Conservation (phyloP, 2,113 vertebrate species). For the Rhombomys opimus region DNA sequence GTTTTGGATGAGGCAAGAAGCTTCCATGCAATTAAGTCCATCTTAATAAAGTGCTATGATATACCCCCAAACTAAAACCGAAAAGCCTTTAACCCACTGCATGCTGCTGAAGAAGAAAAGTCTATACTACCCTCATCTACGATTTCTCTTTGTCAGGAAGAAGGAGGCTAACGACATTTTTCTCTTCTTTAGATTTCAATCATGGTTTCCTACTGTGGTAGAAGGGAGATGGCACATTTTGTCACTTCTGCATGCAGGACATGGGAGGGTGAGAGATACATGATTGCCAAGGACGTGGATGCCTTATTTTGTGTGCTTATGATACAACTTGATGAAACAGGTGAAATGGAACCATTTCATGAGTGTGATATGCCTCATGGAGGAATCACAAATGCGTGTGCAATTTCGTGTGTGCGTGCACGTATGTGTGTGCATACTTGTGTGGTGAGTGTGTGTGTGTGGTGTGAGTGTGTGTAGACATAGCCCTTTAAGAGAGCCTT, state of each 20-base stretch:
- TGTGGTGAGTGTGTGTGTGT: background rate
- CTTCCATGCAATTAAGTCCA: constrained; percentile 40
- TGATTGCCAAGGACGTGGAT: background rate
- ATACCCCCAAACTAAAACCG: background rate
- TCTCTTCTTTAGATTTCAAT: background rate
- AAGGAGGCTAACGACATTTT: background rate
- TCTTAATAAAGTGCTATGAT: constrained; percentile 67
- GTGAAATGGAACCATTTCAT: background rate
- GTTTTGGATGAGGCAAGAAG: constrained; percentile 51
- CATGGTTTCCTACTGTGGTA: background rate
- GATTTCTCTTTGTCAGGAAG: background rate
- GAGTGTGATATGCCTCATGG: background rate
- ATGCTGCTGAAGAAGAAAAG: background rate
- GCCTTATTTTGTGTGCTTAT: background rate
- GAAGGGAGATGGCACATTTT: background rate
- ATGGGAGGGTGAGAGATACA: background rate
- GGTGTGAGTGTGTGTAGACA: too few relatives aligned
- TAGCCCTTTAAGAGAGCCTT: background rate
- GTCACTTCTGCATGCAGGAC: background rate
- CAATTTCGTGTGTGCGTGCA: background rate
- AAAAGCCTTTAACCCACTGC: background rate
- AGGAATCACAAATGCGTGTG: background rate
- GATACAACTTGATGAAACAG: background rate
- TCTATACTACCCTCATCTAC: background rate
- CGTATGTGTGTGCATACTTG: background rate